These are phyloP conservation scores for Neotoxoptera formosana DNA, from an alignment of 1,140 invertebrate species.

Conservation along the genomic window DNA sequence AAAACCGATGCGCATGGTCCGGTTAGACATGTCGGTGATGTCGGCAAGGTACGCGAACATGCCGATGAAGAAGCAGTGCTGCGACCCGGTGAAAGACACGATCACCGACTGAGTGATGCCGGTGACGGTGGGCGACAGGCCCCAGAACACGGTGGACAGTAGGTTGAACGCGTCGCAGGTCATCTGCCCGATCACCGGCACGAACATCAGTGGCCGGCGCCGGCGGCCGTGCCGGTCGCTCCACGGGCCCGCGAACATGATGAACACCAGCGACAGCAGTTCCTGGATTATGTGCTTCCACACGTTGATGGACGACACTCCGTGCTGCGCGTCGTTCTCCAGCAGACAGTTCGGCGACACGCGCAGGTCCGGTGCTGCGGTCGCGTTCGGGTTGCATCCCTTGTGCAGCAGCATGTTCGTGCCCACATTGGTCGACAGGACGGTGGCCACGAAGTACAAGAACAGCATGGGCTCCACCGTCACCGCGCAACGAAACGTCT, in stretches of 20 bases:
- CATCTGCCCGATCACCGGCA: conserved; percentile 62
- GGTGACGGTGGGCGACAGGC: neutral
- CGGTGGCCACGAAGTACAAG: neutral
- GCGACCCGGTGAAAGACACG: neutral
- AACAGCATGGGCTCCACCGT: conserved; percentile 49
- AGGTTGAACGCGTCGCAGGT: neutral
- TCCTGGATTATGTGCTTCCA: conserved; percentile 30
- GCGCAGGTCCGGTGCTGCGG: conserved; percentile 3
- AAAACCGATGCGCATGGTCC: conserved; percentile 39
- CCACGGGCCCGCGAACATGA: conserved; percentile 62
- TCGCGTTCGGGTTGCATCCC: conserved; percentile 35
- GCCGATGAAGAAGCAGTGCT: conserved; percentile 38
- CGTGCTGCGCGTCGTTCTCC: conserved; percentile 35
- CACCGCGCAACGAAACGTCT: neutral
- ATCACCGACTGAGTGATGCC: neutral
- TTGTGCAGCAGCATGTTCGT: conserved; percentile 44
- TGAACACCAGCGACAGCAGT: conserved; percentile 30
- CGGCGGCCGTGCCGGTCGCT: conserved; percentile 61
- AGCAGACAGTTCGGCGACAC: neutral
- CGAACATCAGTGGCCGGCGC: conserved; percentile 65
- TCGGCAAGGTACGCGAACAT: conserved; percentile 43
- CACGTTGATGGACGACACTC: conserved; percentile 40
- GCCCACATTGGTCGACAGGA: neutral
- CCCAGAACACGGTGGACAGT: conserved; percentile 14
- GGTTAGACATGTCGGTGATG: conserved; percentile 26